Evolutionary conservation across 1,140 invertebrate species (phyloP).

Genomic region (Tetramorium parvispinum): DNA sequence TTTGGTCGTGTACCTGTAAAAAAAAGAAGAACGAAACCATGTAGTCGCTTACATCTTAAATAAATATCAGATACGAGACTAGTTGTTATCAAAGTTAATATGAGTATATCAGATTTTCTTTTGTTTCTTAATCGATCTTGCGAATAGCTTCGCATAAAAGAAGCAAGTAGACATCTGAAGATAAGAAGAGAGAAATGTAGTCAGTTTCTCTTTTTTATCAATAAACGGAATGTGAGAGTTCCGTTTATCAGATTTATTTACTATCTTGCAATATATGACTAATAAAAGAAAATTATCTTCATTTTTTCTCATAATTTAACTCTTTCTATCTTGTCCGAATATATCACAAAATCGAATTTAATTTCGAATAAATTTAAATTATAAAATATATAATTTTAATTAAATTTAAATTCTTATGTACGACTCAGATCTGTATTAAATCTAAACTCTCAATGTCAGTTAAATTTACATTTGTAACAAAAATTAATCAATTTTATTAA

Average conservation of each 20-base stretch:
- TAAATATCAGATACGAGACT: slow-evolving; percentile 79
- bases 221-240: slow-evolving; percentile 37
- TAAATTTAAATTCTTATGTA: slow-evolving; percentile 1
- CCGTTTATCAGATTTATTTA: slow-evolving; percentile 25
- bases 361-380: slow-evolving; percentile 17
- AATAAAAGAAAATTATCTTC: slow-evolving; percentile 22
- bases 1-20: slow-evolving; percentile 74
- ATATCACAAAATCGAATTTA: slow-evolving; percentile 20
- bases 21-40: slow-evolving; percentile 65
- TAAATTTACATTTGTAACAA: slow-evolving; percentile 19
- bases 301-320: not conserved
- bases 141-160: not conserved
- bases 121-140: not conserved
- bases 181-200: slow-evolving; percentile 4
- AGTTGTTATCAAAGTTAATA: slow-evolving; percentile 79
- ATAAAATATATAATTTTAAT: slow-evolving; percentile 17
- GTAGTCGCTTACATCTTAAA: slow-evolving; percentile 67
- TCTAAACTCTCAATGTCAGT: not conserved
- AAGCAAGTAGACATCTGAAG: not conserved
- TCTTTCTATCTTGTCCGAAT: not conserved
- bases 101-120: slow-evolving; percentile 42
- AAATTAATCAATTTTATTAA: slow-evolving; percentile 17
- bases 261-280: not conserved
- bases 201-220: slow-evolving; percentile 23
- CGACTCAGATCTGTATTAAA: not conserved